Evolutionary conservation across 2,113 vertebrate species (phyloP), one percentile per base, ranked within the genome.

Genomic region (Tympanuchus pallidicinctus): DNA sequence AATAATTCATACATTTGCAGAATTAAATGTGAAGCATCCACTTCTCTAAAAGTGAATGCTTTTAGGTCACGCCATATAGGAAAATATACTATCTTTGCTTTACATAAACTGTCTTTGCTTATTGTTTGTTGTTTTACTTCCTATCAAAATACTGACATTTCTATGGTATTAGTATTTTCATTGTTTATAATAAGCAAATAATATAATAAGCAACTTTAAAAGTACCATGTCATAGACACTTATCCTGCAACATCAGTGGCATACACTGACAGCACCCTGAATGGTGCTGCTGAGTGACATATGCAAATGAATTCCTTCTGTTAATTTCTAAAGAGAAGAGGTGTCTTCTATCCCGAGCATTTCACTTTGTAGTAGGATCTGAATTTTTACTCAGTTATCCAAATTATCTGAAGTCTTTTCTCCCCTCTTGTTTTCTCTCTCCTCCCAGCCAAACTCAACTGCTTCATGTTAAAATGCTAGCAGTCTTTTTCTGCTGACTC

Each of bases 301-400:
- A 38, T 2, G 5, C 1, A 2, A 77, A 25, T 65, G 15, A 25
- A 13, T 61, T 72, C 13, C 4, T 54, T 67, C 8, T 67, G 13
- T 45, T 87, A 47, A 50, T 54, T 77, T 61, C 54, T 60, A 56
- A 25, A 54, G n/a, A 63, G 0, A 3, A 71, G 27, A 24, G 34
- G 19, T 28, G 15, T 3, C 6, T 77, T 71, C 24, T 77, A 24
- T 7, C 7, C 30, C 32, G 30, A 13, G 8, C 42, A 7, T 78
- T 90, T 72, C 34, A 38, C 7, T 87, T 80, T 59, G 20, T 60
- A 82, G 16, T 42, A 50, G 63, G 6, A 36, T 84, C 36, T 61
- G 24, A 6, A 30, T 78, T 75, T 96, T 95, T 93, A 86, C 56
- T 79, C 54, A 83, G 28, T 93, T 89, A 52, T 78, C 86, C 91